A percentile compares a stretch with the other conserved stretches of the same genome.
These are phyloP conservation scores for Liposcelis brunnea DNA, from an alignment of 2,888 invertebrate species.

Conservation along the genomic window DNA sequence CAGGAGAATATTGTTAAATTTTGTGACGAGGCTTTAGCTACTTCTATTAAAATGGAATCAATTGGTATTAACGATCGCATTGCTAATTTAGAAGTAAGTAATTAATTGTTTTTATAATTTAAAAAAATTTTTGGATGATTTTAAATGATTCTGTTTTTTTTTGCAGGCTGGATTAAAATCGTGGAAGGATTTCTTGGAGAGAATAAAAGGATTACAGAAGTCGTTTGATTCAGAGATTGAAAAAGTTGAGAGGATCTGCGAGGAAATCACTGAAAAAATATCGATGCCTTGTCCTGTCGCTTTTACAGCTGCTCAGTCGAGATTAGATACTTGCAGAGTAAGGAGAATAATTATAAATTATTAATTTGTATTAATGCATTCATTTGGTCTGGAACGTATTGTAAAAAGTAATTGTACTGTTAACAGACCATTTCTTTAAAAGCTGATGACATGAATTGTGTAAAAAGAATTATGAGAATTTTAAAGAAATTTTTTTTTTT, in stretches of 20 bases:
- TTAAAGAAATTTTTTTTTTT: too few species aligned
- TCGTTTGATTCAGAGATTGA: constrained; percentile 44
- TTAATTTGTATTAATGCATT: too few species aligned
- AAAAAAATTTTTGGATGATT: too few species aligned
- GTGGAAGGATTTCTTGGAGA: constrained; percentile 43
- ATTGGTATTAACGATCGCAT: constrained; percentile 58
- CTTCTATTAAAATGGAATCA: constrained; percentile 66
- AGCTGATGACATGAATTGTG: too few species aligned
- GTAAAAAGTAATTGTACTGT: too few species aligned
- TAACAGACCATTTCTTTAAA: too few species aligned
- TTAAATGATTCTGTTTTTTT: neutral
- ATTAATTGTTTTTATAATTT: too few species aligned
- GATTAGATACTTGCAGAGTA: constrained; percentile 32
- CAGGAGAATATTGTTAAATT: constrained; percentile 47
- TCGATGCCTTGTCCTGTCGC: constrained; percentile 28
- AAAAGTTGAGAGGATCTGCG: constrained; percentile 41
- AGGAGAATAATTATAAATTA: neutral
- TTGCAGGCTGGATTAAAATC: constrained; percentile 7
- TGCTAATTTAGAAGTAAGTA: constrained; percentile 36
- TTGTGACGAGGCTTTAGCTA: constrained; percentile 59
- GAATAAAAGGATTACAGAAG: constrained; percentile 43
- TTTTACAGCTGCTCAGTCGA: constrained; percentile 41
- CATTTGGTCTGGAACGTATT: too few species aligned
- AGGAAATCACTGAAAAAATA: constrained; percentile 43
- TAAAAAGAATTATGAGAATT: too few species aligned